phyloP scores from a whole-genome alignment of 2,888 invertebrate species.

The Tenthredo distinguenda region DNA sequence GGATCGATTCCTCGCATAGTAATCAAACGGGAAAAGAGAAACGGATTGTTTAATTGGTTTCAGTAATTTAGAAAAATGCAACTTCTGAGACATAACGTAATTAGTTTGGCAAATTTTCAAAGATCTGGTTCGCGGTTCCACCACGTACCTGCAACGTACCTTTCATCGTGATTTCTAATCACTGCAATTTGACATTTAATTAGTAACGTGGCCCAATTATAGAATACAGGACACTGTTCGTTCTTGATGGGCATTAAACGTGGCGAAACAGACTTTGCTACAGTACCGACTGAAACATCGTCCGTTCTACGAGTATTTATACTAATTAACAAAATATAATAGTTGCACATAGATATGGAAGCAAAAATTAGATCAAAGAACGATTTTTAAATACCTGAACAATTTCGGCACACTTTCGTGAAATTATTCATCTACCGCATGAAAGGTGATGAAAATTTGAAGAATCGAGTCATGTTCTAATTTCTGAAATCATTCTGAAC shows the following conservation, averaged over 20 bases:
- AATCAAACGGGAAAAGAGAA: not conserved
- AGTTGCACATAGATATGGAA: not conserved
- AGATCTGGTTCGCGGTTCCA: slow-evolving; percentile 7
- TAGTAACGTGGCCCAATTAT: slow-evolving; percentile 20
- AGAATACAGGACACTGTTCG: not conserved
- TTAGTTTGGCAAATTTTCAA: not conserved
- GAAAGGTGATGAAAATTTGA: not conserved
- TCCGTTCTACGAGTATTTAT: not conserved
- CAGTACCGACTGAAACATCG: not conserved
- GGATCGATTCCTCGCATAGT: not conserved
- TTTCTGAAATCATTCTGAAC: not conserved
- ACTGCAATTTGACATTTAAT: slow-evolving; percentile 24
- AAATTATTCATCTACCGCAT: not conserved
- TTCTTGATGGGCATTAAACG: not conserved
- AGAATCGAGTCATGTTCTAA: not conserved
- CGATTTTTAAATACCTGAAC: not conserved
- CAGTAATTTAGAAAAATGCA: not conserved
- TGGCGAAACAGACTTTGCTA: not conserved
- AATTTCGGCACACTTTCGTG: not conserved
- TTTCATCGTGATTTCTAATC: not conserved
- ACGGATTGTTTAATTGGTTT: not conserved
- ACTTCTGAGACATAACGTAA: not conserved
- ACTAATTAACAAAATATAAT: not conserved
- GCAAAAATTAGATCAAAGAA: not conserved
- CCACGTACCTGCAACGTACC: not conserved